These are phyloP conservation scores for Macquaria australasica DNA, from an alignment of 2,113 vertebrate species.

Conservation along the genomic window DNA sequence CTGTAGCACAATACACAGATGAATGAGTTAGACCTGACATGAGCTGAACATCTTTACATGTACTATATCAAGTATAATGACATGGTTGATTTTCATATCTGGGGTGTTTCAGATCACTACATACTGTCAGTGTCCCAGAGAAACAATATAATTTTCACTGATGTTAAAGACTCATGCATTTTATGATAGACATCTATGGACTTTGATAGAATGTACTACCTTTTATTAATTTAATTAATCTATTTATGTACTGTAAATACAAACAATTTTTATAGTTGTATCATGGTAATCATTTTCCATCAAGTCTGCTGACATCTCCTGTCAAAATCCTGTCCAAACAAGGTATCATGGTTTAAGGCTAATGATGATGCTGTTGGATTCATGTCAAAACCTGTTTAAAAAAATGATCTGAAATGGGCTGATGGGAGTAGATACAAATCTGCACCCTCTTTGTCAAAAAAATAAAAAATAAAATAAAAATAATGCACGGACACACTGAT, in stretches of 20 bases:
- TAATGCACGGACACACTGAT: background rate
- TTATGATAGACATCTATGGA: background rate
- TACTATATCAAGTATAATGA: background rate
- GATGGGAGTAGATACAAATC: slow-evolving; percentile 24
- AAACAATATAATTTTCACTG: background rate
- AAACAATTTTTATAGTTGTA: slow-evolving; percentile 26
- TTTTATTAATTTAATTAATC: background rate
- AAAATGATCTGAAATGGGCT: slow-evolving; percentile 31
- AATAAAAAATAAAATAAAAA: background rate
- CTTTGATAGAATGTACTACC: background rate
- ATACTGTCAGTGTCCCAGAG: background rate
- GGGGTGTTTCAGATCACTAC: background rate
- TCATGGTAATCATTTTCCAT: slow-evolving; percentile 44
- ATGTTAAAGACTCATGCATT: background rate
- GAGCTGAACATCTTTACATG: background rate
- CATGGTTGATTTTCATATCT: slow-evolving; percentile 5
- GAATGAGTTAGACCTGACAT: slow-evolving; percentile 15
- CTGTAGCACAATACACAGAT: slow-evolving; percentile 28
- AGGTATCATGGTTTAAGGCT: slow-evolving; percentile 35
- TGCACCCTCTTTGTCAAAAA: slow-evolving; percentile 16
- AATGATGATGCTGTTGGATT: slow-evolving; percentile 68
- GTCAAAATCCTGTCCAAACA: slow-evolving; percentile 63
- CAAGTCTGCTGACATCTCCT: slow-evolving; percentile 45
- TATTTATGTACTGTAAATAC: background rate
- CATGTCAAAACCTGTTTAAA: slow-evolving; percentile 64